Base-by-base conservation (phyloP, 2,888 invertebrate genomes). In the Nesidiocoris tenuis region DNA sequence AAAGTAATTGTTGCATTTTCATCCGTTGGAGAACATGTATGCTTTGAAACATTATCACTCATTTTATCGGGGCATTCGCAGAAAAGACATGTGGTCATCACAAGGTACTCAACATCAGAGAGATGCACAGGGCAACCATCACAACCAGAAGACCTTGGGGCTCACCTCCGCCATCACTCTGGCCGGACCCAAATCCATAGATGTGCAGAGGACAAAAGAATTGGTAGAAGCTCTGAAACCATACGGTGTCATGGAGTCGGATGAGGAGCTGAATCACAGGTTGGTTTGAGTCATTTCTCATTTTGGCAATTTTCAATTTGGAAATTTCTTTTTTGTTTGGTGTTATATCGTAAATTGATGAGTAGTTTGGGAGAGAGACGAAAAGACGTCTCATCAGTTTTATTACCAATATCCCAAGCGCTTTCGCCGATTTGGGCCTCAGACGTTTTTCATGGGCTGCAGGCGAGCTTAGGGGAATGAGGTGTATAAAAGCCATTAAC, bases 101-200 rank as follows among this genome's bases (percentile, higher is more conserved):
- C 76, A 78, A 72, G 78, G 78, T 56, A 56, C 78, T 56, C 75
- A 68, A 68, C 75, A 75, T 67, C 77, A 76, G 77, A 75, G 67
- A 55, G 59, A 61, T 19, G 75, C 61, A 22, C 64, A 63, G 59
- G 75, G 56, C 24, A 54, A 72, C 56, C 61, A 67, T 18, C 75
- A 77, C 65, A 76, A 74, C 39, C 83, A 88, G 79, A 87, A 87
- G 81, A 91, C 91, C 5, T 82, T 93, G 82, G 97, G 97, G 75
- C 95, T 98, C 90, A 97, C 97, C 5, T 95, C 96, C 21, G 96
- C 97, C 76, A 96, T 98, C 79, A 96, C 94, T 80, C 87, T 91
- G 82, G 95, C 95, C 78, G 89, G 88, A 77, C 95, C 95, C 16
- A 93, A 92, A 83, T 90, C 90, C 18, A 86, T 89, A 77, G 95